A percentile compares a stretch with the other conserved stretches of the same genome.
These are phyloP conservation scores for Caenorhabditis auriculariae DNA, from an alignment of 2,888 invertebrate species.

Conservation along the genomic window DNA sequence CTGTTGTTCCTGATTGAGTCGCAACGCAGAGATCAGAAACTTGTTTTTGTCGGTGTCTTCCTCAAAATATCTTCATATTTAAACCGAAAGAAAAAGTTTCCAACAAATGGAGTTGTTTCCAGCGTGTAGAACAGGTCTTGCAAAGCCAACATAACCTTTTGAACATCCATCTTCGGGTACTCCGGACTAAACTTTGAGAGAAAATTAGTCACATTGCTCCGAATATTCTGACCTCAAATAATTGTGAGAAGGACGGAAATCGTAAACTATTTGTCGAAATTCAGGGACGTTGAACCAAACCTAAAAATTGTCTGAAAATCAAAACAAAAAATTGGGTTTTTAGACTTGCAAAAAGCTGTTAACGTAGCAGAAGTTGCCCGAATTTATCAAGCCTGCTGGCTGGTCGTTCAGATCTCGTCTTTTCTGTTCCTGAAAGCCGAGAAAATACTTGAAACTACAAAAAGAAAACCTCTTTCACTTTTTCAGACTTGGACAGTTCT, in stretches of 20 bases:
- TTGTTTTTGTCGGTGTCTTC: constrained; percentile 38
- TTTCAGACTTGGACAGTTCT: constrained; percentile 27
- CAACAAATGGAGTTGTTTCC: constrained; percentile 57
- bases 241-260: constrained; percentile 42
- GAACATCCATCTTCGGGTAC: constrained; percentile 48
- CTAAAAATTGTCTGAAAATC: constrained; percentile 21
- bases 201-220: too few species aligned
- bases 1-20: constrained; percentile 55
- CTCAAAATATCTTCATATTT: constrained; percentile 24
- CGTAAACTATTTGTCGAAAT: constrained; percentile 58
- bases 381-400: constrained; percentile 56
- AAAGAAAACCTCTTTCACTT: constrained; percentile 14
- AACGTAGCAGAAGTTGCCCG: constrained; percentile 60
- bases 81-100: constrained; percentile 55
- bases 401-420: constrained; percentile 42
- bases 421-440: constrained; percentile 25
- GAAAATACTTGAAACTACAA: background rate
- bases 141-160: constrained; percentile 51
- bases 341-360: constrained; percentile 60
- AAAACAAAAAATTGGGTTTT: background rate
- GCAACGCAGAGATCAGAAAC: constrained; percentile 36
- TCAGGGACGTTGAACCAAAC: constrained; percentile 60
- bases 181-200: constrained; percentile 17
- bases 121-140: constrained; percentile 55
- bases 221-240: constrained; percentile 26